Conservation (phyloP, 2,797 vertebrate species). For the Spondyliosoma cantharus region DNA sequence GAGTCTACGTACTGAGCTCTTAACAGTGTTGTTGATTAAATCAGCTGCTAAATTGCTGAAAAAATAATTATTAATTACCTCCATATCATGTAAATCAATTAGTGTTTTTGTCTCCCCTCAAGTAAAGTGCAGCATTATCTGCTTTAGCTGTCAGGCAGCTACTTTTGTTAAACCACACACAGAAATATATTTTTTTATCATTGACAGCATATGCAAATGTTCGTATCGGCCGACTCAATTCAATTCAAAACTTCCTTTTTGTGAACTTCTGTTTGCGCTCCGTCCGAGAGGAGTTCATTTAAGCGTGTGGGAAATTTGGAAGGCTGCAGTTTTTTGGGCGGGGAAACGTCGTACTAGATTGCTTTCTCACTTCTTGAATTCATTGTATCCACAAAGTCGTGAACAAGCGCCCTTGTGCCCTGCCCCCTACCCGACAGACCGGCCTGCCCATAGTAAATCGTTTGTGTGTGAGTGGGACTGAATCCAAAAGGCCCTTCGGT, state of each 20-base stretch:
- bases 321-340: not conserved
- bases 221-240: not conserved
- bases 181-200: not conserved
- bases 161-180: not conserved
- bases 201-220: not conserved
- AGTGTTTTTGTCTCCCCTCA: not conserved
- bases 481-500: constrained; percentile 56
- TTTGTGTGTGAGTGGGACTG: constrained; percentile 36
- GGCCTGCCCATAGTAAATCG: constrained; percentile 31
- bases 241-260: constrained; percentile 1
- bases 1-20: constrained; percentile 1
- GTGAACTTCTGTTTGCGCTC: not conserved
- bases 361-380: constrained; percentile 23
- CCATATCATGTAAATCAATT: not conserved
- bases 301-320: not conserved
- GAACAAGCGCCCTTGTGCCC: constrained; percentile 1
- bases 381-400: constrained; percentile 42
- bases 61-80: constrained; percentile 7
- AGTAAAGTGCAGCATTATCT: not conserved
- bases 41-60: constrained; percentile 4
- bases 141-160: not conserved
- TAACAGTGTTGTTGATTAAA: constrained; percentile 8
- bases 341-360: not conserved
- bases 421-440: constrained; percentile 20
- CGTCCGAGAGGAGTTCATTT: not conserved